These are phyloP conservation scores for Hoplostethus mediterraneus DNA, from an alignment of 2,797 vertebrate genomes.

Conservation along the genomic window DNA sequence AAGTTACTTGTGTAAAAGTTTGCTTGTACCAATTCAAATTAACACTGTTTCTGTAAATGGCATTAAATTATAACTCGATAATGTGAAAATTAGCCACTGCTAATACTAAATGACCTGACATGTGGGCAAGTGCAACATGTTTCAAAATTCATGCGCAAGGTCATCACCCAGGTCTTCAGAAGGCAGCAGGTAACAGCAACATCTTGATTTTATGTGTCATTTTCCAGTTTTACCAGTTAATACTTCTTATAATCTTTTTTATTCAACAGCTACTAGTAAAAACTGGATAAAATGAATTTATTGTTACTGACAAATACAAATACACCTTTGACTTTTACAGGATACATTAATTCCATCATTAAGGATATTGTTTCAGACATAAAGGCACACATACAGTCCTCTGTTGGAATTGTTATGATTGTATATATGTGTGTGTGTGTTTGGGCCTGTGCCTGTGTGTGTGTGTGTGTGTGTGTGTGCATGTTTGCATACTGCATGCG, in stretches of 20 bases:
- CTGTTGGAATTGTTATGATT: not conserved
- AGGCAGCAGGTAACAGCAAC: slow-evolving; percentile 19
- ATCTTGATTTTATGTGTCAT: slow-evolving; percentile 22
- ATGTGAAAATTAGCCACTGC: slow-evolving; percentile 31
- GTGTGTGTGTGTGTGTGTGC: not conserved
- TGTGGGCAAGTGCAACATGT: no score
- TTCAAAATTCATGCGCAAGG: slow-evolving; percentile 32
- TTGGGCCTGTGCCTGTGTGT: slow-evolving; percentile 11
- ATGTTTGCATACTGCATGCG: not conserved
- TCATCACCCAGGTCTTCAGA: slow-evolving; percentile 14
- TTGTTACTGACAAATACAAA: not conserved
- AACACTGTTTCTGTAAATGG: slow-evolving; percentile 26
- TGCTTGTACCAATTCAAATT: slow-evolving; percentile 37
- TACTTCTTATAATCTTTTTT: slow-evolving; percentile 12
- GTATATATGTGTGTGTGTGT: not conserved
- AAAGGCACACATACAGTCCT: not conserved
- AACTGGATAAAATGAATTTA: not conserved
- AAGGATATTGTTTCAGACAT: slow-evolving; percentile 11
- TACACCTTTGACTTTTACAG: not conserved
- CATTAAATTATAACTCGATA: slow-evolving; percentile 29
- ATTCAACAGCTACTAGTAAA: slow-evolving; percentile 28
- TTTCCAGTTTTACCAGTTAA: slow-evolving; percentile 3
- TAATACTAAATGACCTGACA: slow-evolving; percentile 15
- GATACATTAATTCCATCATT: not conserved
- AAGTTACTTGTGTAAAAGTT: not conserved